These are phyloP conservation scores for Acrocephalus scirpaceus DNA, from an alignment of 2,797 vertebrate genomes.

Conservation along the genomic window DNA sequence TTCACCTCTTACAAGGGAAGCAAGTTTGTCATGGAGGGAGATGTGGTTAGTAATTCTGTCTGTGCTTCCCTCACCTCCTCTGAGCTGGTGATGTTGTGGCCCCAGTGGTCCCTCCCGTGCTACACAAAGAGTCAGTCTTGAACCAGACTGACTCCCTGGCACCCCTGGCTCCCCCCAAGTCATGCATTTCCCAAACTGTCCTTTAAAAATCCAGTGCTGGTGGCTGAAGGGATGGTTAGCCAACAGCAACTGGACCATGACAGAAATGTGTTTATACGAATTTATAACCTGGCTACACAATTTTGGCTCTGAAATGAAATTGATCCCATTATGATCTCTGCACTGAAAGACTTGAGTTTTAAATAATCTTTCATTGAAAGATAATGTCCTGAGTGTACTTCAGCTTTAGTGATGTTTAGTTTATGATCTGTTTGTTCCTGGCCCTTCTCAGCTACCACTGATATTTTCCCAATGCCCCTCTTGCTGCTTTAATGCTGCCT, in stretches of 20 bases:
- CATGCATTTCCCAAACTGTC: neutral
- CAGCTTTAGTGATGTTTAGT: neutral
- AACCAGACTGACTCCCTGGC: neutral
- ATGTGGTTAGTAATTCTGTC: neutral
- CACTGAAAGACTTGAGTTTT: neutral
- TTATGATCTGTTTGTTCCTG: neutral
- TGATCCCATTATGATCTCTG: neutral
- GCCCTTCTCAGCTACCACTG: neutral
- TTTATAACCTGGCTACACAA: neutral
- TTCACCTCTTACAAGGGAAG: constrained; percentile 7
- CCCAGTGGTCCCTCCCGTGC: neutral
- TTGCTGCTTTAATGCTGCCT: neutral
- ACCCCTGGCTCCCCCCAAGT: neutral
- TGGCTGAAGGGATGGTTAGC: neutral
- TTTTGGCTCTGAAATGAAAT: neutral
- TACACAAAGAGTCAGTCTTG: neutral
- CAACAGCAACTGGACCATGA: neutral
- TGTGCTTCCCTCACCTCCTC: neutral
- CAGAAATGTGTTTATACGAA: neutral
- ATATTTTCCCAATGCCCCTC: neutral
- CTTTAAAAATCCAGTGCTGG: neutral
- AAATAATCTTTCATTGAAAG: neutral
- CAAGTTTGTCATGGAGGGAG: neutral
- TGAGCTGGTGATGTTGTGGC: neutral
- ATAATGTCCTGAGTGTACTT: neutral